Conservation (phyloP, 2,888 invertebrate genomes). For the Willowsia nigromaculata region DNA sequence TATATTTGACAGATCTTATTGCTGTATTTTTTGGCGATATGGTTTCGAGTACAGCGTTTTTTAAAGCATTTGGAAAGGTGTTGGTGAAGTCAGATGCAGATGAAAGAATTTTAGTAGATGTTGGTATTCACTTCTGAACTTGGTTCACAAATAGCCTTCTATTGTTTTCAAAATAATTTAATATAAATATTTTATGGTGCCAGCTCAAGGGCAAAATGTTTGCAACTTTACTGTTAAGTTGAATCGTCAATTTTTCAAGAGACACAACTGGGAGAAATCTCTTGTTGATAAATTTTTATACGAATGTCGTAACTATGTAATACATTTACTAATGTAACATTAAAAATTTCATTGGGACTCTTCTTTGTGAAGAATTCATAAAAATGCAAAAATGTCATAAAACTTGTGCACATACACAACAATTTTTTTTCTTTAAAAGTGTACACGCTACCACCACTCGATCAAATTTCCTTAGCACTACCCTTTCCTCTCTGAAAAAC, state of each 20-base stretch:
- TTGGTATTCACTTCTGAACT: background rate
- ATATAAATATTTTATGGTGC: background rate
- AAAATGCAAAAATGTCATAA: background rate
- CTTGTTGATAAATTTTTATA: background rate
- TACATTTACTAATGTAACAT: background rate
- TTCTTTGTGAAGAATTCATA: background rate
- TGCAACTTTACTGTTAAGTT: background rate
- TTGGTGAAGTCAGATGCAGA: background rate
- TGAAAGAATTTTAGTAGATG: background rate
- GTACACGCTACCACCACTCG: background rate
- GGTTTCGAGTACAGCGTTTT: background rate
- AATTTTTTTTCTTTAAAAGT: background rate
- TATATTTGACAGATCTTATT: no score
- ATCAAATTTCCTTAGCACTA: background rate
- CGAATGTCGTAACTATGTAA: background rate
- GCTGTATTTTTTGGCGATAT: background rate
- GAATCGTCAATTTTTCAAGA: background rate
- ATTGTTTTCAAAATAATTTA: background rate
- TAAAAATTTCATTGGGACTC: constrained; percentile 4
- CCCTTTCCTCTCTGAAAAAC: no score
- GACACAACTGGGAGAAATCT: background rate
- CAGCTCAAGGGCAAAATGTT: background rate
- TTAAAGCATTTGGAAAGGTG: background rate
- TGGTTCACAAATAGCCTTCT: background rate
- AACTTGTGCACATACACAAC: background rate